A percentile compares a stretch with the other conserved stretches of the same genome.
phyloP scores from a whole-genome alignment of 2,113 vertebrate genomes.

The Triplophysa tibetana region DNA sequence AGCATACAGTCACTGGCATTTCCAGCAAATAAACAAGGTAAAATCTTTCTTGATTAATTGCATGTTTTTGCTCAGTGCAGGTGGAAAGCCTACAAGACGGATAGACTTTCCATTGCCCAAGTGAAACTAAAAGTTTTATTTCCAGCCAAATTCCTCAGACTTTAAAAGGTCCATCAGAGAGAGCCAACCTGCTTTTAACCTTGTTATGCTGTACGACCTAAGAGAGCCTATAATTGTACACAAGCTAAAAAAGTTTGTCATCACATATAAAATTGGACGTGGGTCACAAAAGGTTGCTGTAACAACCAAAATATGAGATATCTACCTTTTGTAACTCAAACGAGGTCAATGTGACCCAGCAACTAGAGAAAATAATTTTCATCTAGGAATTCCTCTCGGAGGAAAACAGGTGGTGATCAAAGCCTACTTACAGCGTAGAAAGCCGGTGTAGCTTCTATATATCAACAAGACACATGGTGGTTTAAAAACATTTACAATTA shows the following conservation, averaged over 20 bases:
- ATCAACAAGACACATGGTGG: slow-evolving; percentile 68
- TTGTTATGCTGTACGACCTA: not conserved
- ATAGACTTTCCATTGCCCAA: not conserved
- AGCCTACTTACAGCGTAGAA: slow-evolving; percentile 62
- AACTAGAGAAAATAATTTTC: slow-evolving; percentile 61
- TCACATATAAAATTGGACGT: not conserved
- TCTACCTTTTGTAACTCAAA: not conserved
- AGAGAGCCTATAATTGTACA: slow-evolving; percentile 23
- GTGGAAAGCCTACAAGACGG: not conserved
- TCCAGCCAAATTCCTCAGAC: slow-evolving; percentile 13
- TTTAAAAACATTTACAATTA: slow-evolving; percentile 52
- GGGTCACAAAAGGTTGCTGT: not conserved
- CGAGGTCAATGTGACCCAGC: slow-evolving; percentile 49
- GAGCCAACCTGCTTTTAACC: slow-evolving; percentile 6
- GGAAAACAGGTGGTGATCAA: slow-evolving; percentile 67
- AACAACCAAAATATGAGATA: not conserved
- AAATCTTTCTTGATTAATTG: slow-evolving; percentile 7
- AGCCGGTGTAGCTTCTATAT: slow-evolving; percentile 69
- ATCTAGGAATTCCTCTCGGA: slow-evolving; percentile 66
- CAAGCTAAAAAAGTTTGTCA: slow-evolving; percentile 23
- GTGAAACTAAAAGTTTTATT: not conserved
- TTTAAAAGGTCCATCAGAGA: slow-evolving; percentile 7
- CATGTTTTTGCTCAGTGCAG: not conserved
- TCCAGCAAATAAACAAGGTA: not conserved
- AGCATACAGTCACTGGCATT: too few relatives aligned